Evolutionary conservation across 2,113 vertebrate species (phyloP).

Genomic region (Archocentrus centrarchus): DNA sequence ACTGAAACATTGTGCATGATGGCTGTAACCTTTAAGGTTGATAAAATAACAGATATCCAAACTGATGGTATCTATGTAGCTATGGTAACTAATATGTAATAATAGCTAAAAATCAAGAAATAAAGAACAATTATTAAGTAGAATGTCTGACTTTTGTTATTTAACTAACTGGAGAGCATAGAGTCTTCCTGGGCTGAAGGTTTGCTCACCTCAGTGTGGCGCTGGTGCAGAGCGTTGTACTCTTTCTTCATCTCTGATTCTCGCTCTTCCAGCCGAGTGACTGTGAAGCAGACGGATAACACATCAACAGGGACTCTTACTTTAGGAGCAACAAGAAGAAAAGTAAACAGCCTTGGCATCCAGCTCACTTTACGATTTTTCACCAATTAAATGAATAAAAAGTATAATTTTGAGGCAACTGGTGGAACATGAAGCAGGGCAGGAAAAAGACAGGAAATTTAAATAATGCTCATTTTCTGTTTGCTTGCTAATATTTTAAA

Average conservation of each 20-base stretch:
- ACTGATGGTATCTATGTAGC: not conserved
- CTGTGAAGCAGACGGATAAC: slow-evolving; percentile 69
- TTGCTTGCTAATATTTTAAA: not conserved
- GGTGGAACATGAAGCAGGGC: not conserved
- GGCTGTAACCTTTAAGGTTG: too few relatives aligned
- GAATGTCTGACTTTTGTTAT: not conserved
- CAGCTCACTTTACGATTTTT: not conserved
- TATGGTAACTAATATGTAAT: not conserved
- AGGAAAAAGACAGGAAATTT: not conserved
- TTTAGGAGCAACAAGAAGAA: not conserved
- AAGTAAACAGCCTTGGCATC: not conserved
- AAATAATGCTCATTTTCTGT: not conserved
- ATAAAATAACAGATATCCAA: not conserved
- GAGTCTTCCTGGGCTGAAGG: not conserved
- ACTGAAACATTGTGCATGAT: not conserved
- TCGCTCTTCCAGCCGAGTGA: slow-evolving; percentile 93
- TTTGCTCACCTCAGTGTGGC: slow-evolving; percentile 92
- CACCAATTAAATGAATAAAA: not conserved
- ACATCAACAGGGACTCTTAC: not conserved
- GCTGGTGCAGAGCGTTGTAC: slow-evolving; percentile 95
- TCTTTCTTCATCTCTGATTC: slow-evolving; percentile 99
- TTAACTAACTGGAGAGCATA: not conserved
- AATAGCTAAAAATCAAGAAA: not conserved
- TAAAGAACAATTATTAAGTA: not conserved
- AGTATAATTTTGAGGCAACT: not conserved